Conservation (phyloP, 2,888 invertebrate species). For the Xestia rhomboidea region DNA sequence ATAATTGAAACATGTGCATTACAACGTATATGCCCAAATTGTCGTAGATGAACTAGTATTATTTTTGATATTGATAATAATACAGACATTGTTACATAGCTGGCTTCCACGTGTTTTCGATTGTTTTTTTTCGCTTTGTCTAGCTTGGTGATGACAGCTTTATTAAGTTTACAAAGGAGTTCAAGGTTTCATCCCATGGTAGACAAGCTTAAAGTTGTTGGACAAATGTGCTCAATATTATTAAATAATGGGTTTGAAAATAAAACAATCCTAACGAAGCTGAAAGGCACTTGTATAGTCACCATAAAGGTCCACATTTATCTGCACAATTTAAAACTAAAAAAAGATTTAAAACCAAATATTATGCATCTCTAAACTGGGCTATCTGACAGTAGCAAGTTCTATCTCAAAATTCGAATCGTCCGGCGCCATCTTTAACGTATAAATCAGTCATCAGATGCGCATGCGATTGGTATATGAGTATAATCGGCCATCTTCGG, state of each 20-base stretch:
- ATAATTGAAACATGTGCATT: slow-evolving; percentile 40
- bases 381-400: slow-evolving; percentile 55
- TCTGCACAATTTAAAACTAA: background rate
- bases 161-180: slow-evolving; percentile 29
- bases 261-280: no score
- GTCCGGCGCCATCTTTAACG: slow-evolving; percentile 60
- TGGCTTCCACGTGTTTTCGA: slow-evolving; percentile 49
- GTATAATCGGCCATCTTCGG: slow-evolving; percentile 74
- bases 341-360: slow-evolving; percentile 20
- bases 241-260: no score
- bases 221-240: background rate
- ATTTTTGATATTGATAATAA: slow-evolving; percentile 42
- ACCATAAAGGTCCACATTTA: background rate
- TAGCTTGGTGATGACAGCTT: slow-evolving; percentile 33
- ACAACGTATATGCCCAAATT: background rate
- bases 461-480: slow-evolving; percentile 64
- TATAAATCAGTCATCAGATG: slow-evolving; percentile 74
- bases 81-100: slow-evolving; percentile 32
- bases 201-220: background rate
- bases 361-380: slow-evolving; percentile 45
- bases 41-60: background rate
- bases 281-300: no score
- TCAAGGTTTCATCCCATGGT: slow-evolving; percentile 41
- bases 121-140: slow-evolving; percentile 50
- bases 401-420: slow-evolving; percentile 64